These are phyloP conservation scores for Bombus waltoni DNA, from an alignment of 1,140 invertebrate species.

Conservation along the genomic window DNA sequence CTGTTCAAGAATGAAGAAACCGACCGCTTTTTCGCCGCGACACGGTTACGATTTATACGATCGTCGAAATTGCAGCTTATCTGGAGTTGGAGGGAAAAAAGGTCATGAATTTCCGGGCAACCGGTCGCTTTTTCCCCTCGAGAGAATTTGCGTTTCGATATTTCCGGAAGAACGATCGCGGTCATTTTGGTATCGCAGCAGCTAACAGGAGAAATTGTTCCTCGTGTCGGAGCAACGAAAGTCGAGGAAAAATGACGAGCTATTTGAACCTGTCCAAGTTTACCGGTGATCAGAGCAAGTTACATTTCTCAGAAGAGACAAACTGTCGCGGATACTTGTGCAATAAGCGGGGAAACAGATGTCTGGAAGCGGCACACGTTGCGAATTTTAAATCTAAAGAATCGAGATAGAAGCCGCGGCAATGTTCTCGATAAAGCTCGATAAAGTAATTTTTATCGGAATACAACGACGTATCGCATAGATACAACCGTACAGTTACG, in stretches of 20 bases:
- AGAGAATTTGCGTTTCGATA: background rate
- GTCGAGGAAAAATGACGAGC: background rate
- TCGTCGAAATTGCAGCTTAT: background rate
- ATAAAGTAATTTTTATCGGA: background rate
- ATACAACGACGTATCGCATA: too few species aligned
- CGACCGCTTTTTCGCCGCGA: background rate
- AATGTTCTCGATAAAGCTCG: too few species aligned
- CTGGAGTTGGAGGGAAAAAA: background rate
- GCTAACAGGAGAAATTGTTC: too few species aligned
- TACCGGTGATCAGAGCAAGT: background rate
- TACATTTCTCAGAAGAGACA: background rate
- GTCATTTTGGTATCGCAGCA: background rate
- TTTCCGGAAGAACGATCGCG: background rate
- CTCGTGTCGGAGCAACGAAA: too few species aligned
- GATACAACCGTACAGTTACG: too few species aligned
- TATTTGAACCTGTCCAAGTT: constrained; percentile 17
- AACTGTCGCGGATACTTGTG: background rate
- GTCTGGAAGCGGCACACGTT: background rate
- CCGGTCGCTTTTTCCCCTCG: background rate
- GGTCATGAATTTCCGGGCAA: background rate
- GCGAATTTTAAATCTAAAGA: too few species aligned
- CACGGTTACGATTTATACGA: constrained; percentile 42
- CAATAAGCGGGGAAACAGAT: background rate
- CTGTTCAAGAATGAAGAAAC: background rate
- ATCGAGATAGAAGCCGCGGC: too few species aligned